Conservation (phyloP, 2,113 vertebrate genomes). For the Empidonax traillii region DNA sequence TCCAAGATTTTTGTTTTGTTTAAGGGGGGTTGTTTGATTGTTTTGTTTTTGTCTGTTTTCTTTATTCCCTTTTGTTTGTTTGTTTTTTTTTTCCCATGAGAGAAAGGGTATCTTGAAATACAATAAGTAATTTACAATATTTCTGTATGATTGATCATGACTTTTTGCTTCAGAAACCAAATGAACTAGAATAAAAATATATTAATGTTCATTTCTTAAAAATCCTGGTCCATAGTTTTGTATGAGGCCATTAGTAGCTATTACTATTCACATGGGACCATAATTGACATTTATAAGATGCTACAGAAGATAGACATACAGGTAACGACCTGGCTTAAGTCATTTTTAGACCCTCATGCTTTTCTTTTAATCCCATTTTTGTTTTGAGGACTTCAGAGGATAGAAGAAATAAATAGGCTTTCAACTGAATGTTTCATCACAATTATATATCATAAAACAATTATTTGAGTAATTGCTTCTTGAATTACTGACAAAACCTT, state of each 20-base stretch:
- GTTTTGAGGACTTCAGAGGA: background rate
- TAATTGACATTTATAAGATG: background rate
- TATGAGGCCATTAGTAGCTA: background rate
- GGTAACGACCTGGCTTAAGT: background rate
- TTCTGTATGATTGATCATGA: background rate
- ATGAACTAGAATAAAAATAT: background rate
- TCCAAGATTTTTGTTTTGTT: background rate
- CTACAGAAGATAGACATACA: background rate
- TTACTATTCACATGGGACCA: background rate
- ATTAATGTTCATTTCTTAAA: background rate
- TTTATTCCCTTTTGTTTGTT: background rate
- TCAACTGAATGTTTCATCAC: background rate
- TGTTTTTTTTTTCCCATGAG: background rate
- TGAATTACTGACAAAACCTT: background rate
- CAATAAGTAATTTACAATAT: background rate
- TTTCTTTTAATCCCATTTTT: background rate
- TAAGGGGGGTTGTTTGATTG: no score
- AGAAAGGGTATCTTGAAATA: background rate
- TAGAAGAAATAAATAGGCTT: background rate
- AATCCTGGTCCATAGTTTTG: background rate
- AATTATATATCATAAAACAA: background rate
- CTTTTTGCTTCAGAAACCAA: background rate
- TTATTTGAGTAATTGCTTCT: constrained; percentile 19
- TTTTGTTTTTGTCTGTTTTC: background rate
- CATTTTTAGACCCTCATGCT: background rate